phyloP scores from a whole-genome alignment of 2,888 invertebrate genomes.

The Endomychus coccineus region DNA sequence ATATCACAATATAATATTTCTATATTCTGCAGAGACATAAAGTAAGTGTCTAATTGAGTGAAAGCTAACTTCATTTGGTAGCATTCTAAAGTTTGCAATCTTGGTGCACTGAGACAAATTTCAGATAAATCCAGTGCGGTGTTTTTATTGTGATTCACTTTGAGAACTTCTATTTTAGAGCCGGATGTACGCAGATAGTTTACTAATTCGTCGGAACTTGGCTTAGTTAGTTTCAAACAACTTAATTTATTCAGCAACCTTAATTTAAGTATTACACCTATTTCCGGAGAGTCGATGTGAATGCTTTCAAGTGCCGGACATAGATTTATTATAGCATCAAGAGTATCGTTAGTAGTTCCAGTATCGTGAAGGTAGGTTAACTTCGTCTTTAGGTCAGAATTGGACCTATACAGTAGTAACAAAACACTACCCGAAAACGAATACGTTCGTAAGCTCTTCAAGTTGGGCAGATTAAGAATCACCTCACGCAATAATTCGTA shows the following conservation, averaged over 20 bases:
- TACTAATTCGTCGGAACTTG: constrained; percentile 54
- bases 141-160: constrained; percentile 34
- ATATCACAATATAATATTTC: constrained; percentile 62
- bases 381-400: constrained; percentile 53
- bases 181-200: constrained; percentile 48
- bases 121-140: constrained; percentile 32
- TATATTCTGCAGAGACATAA: constrained; percentile 53
- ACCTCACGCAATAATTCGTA: constrained; percentile 54
- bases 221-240: constrained; percentile 56
- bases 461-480: constrained; percentile 55
- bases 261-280: constrained; percentile 47
- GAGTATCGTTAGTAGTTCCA: constrained; percentile 51
- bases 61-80: constrained; percentile 57
- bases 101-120: constrained; percentile 39
- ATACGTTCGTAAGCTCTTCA: constrained; percentile 58
- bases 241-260: constrained; percentile 47
- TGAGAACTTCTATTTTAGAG: constrained; percentile 30
- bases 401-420: constrained; percentile 49
- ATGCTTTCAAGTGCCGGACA: constrained; percentile 59
- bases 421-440: constrained; percentile 61
- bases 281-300: constrained; percentile 49
- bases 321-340: constrained; percentile 52
- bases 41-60: constrained; percentile 52
- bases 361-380: constrained; percentile 61
- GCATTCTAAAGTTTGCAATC: constrained; percentile 56